Conservation (phyloP, 2,888 invertebrate genomes). For the Orthonychiurus folsomi region DNA sequence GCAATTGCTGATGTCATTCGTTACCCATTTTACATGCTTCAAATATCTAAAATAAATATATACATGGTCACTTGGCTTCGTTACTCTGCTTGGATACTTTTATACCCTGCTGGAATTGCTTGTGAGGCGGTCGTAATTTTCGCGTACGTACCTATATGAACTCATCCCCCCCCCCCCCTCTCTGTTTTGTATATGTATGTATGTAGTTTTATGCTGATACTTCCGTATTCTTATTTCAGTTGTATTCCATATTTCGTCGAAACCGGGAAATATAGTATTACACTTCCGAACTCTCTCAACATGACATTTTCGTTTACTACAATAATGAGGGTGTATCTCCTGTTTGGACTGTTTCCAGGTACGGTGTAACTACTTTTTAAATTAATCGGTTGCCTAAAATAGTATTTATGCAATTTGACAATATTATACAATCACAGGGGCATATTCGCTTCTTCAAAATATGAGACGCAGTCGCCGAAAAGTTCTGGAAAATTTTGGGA, state of each 20-base stretch:
- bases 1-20: slow-evolving; percentile 67
- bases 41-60: slow-evolving; percentile 64
- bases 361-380: too few relatives aligned
- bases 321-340: slow-evolving; percentile 65
- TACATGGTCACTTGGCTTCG: slow-evolving; percentile 78
- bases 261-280: slow-evolving; percentile 62
- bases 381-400: too few relatives aligned
- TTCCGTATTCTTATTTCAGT: slow-evolving; percentile 44
- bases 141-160: slow-evolving; percentile 41
- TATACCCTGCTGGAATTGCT: slow-evolving; percentile 82
- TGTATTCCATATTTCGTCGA: slow-evolving; percentile 86
- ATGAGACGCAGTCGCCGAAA: slow-evolving; percentile 68
- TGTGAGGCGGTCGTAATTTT: slow-evolving; percentile 75
- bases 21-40: slow-evolving; percentile 85
- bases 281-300: slow-evolving; percentile 76
- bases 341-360: slow-evolving; percentile 66
- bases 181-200: background rate
- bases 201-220: background rate
- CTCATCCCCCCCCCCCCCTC: background rate
- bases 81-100: slow-evolving; percentile 82
- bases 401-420: too few relatives aligned
- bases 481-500: slow-evolving; percentile 14
- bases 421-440: slow-evolving; percentile 48
- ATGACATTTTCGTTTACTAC: slow-evolving; percentile 76
- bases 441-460: slow-evolving; percentile 69